A percentile compares a stretch with the other conserved stretches of the same genome.
Evolutionary conservation across 2,797 vertebrate species (phyloP).

Genomic region (Chaetophractus vellerosus): DNA sequence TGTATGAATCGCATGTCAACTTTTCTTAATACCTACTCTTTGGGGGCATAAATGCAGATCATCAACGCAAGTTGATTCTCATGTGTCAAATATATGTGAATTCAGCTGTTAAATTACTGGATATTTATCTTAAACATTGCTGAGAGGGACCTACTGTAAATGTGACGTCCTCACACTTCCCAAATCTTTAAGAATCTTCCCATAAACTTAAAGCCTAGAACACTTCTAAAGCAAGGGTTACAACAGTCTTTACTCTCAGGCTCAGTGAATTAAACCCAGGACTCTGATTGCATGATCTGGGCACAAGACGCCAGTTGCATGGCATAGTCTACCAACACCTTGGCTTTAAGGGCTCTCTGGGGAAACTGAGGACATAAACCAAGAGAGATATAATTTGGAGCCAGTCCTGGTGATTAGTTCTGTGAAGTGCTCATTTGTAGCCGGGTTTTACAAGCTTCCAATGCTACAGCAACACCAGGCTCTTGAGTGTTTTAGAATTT

Average conservation of each 20-base stretch:
- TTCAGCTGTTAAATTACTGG: constrained; percentile 86
- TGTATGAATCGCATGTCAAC: constrained; percentile 89
- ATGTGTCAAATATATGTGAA: constrained; percentile 83
- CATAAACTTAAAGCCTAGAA: constrained; percentile 74
- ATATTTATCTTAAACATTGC: constrained; percentile 85
- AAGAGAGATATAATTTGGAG: constrained; percentile 66
- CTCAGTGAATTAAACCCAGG: constrained; percentile 66
- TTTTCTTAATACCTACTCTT: constrained; percentile 85
- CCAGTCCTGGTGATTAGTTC: constrained; percentile 77
- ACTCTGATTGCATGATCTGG: constrained; percentile 54
- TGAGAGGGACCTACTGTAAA: constrained; percentile 86
- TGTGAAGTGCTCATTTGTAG: constrained; percentile 78
- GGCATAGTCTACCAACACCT: background rate
- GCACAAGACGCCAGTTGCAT: constrained; percentile 20
- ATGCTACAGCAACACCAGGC: constrained; percentile 72
- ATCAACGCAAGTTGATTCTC: constrained; percentile 85
- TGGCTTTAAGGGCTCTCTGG: background rate
- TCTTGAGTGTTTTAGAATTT: constrained; percentile 50
- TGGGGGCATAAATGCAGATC: constrained; percentile 85
- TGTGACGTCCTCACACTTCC: constrained; percentile 80
- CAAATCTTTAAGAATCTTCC: constrained; percentile 73
- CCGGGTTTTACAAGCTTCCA: constrained; percentile 79
- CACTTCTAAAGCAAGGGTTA: constrained; percentile 75
- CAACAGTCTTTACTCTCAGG: constrained; percentile 69
- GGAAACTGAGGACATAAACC: constrained; percentile 33